Evolutionary conservation across 2,888 invertebrate species (phyloP).

Genomic region (Cetonia aurata): DNA sequence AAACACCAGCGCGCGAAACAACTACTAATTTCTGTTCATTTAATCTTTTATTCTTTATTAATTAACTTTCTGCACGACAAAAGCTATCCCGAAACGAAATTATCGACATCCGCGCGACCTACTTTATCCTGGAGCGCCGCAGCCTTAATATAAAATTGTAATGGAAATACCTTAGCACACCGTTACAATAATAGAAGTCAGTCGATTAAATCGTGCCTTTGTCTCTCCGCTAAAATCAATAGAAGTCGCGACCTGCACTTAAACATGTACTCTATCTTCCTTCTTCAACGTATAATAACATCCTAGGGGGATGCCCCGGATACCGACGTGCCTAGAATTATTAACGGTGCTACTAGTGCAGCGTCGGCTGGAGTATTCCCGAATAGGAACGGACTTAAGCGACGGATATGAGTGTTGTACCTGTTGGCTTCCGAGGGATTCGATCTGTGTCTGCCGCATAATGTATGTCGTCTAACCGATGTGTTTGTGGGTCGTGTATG

Average conservation of each 20-base stretch:
- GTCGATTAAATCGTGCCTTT: too few species aligned
- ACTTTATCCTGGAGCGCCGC: too few species aligned
- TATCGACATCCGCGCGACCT: too few species aligned
- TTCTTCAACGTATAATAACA: not conserved
- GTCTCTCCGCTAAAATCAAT: conserved; percentile 3
- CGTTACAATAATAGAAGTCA: too few species aligned
- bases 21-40: too few species aligned
- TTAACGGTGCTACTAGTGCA: conserved; percentile 11
- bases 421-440: conserved; percentile 15
- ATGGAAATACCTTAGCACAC: too few species aligned
- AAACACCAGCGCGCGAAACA: too few species aligned
- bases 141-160: too few species aligned
- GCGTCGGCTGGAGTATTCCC: not conserved
- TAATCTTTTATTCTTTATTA: too few species aligned
- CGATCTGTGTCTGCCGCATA: not conserved
- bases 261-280: too few species aligned
- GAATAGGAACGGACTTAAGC: not conserved
- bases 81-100: too few species aligned
- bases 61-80: too few species aligned
- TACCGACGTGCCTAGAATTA: conserved; percentile 16
- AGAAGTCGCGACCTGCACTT: not conserved
- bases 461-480: not conserved
- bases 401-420: conserved; percentile 10
- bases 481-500: not conserved
- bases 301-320: not conserved